Percentiles rank a stretch among this genome's conserved stretches.
phyloP scores from a whole-genome alignment of 2,113 vertebrate species.

The Ophthalmolycus amberensis region DNA sequence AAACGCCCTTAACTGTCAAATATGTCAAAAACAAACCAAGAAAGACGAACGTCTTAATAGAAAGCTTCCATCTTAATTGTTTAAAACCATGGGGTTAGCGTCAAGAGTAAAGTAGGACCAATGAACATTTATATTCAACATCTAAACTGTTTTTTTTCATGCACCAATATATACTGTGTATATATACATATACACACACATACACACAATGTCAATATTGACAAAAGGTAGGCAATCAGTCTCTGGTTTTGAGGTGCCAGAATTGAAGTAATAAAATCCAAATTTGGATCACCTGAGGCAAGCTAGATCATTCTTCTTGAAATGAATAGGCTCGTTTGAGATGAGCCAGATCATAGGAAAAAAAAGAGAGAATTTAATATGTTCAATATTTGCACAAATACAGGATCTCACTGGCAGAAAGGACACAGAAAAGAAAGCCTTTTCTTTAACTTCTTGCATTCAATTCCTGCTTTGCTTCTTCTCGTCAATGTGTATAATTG shows the following conservation, averaged over 20 bases:
- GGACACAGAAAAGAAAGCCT: neutral
- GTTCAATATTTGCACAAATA: neutral
- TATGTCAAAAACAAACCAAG: neutral
- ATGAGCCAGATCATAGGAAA: neutral
- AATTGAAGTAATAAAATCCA: neutral
- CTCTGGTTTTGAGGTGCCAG: neutral
- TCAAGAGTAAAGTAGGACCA: too few relatives aligned
- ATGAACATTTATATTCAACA: neutral
- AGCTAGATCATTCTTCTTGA: neutral
- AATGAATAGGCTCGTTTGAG: neutral
- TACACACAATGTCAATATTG: too few relatives aligned
- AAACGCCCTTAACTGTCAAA: neutral
- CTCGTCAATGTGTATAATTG: neutral
- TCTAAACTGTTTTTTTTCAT: neutral
- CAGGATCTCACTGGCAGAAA: neutral
- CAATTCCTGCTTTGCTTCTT: neutral
- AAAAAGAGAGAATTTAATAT: neutral
- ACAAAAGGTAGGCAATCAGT: neutral
- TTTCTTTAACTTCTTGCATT: too few relatives aligned
- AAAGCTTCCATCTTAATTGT: neutral
- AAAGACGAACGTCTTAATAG: neutral
- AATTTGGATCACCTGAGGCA: neutral
- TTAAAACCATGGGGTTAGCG: too few relatives aligned
- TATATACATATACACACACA: neutral
- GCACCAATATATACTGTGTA: neutral